Base-by-base conservation (phyloP, 2,113 vertebrate species). In the Gobio gobio region DNA sequence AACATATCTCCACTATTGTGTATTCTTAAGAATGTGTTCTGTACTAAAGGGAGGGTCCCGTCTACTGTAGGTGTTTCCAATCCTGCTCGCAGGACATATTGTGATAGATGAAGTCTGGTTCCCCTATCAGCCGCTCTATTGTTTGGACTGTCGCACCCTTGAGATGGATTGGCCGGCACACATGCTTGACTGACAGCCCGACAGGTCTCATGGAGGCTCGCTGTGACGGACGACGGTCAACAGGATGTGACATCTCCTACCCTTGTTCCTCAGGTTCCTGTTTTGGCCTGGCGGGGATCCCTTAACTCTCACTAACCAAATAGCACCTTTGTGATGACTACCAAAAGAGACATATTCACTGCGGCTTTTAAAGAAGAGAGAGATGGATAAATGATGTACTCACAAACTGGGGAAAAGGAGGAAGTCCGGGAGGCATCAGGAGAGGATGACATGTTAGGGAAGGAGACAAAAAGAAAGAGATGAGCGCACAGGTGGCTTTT, bases 311-410 rank as follows among this genome's bases (percentile, higher is more conserved):
- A 68, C 80, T 73, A 76, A 86, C 76, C 78, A 86, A 88, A 82
- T 82, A 86, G 77, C 83, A 84, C 72, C 79, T 86, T 79, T 66
- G 56, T 81, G 83, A 84, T 68, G 22, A 26, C 36, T 77, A 85
- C 91, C 89, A 90, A 92, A 88, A 84, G 83, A 80, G 63, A 90
- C 85, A 85, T 87, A 87, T 89, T 83, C 82, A 64, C 51, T 74
- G 54, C 86, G 76, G 85, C 80, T 88, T 88, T 89, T 29, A 33
- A 88, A 89, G 82, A 89, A 90, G 91, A 93, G 91, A 93, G 88
- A 90, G 91, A 94, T 89, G 90, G 82, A 75, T 14, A 59, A 86
- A 91, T 90, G 81, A 93, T 94, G 90, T 94, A 95, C 95, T 95
- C 93, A 95, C 95, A 94, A 95, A 95, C 95, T 95, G 91, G 47